Evolutionary conservation across 53 echinoderm and acorn worm species (phyloP), one percentile per base, ranked within the genome.

Genomic region (Hippasteria phrygiana): DNA sequence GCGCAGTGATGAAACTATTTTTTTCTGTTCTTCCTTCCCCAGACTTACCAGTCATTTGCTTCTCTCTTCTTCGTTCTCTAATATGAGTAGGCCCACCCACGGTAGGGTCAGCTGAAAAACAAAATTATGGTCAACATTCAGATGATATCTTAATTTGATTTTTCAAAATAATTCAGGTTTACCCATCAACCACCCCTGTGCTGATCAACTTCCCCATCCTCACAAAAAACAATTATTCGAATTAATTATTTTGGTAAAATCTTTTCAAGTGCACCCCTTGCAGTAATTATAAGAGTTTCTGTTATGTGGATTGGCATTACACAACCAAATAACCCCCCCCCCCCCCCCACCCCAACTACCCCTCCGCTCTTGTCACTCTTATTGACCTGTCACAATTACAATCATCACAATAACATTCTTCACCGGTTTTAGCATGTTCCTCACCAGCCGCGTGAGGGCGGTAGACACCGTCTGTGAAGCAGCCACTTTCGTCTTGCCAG

Each of bases 401-500:
- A 9, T 22, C 8, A 40, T 43, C 5, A 42, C 26, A 40, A 40
- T 43, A 7, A n/a, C 42, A 41, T 20, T 2, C 20, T 22, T 32
- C 36, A 33, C 3, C 34, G 27, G 37, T 18, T 20, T 67, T 71
- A 85, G 70, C 85, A 4, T 47, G 9, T 47, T 53, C 38, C 12
- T 45, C 36, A 3, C 26, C 35, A 32, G 46, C 10, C 83, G 83
- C 67, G 26, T 67, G 83, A 50, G 83, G 69, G 83, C 83, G 75
- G 88, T 88, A 45, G 31, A 54, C 64, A 42, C 36, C 81, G 43
- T 43, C 28, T 11, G 40, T 50, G 81, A 88, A 88, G 47, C 92
- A 92, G 47, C 92, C 92, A 20, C 74, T 88, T 7, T n/a, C 64
- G 8, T 88, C 48, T 63, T 88, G 88, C 92, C 92, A 92, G 74